These are phyloP conservation scores for Charanyca ferruginea DNA, from an alignment of 2,888 invertebrate species.

Conservation along the genomic window DNA sequence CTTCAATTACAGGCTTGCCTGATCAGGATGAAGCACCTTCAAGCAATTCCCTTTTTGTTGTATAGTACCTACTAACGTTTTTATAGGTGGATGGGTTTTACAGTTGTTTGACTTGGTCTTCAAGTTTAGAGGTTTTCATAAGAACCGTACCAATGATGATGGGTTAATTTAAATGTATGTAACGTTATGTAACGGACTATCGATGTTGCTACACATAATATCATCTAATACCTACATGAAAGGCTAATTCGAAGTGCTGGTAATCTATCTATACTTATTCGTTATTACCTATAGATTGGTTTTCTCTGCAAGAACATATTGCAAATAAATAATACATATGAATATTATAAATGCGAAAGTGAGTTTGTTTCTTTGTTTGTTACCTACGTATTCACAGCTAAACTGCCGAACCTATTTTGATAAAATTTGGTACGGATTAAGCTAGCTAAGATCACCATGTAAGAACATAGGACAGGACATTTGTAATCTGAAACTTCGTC, in stretches of 20 bases:
- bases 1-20: conserved; percentile 79
- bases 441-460: too few species aligned
- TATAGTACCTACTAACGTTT: conserved; percentile 43
- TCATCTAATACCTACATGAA: background rate
- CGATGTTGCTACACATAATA: background rate
- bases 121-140: background rate
- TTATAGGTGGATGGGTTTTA: conserved; percentile 47
- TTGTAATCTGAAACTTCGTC: too few species aligned
- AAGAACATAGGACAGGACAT: too few species aligned
- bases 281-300: too few species aligned
- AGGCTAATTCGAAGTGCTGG: too few species aligned
- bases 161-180: background rate
- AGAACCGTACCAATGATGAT: background rate
- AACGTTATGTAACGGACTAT: background rate
- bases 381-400: too few species aligned
- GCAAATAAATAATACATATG: conserved; percentile 19
- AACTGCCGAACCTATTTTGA: too few species aligned
- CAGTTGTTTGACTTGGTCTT: conserved; percentile 11
- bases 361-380: too few species aligned
- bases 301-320: too few species aligned
- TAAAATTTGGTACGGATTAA: too few species aligned
- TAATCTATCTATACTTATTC: too few species aligned
- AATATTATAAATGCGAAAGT: too few species aligned
- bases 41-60: conserved; percentile 58
- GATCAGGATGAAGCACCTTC: conserved; percentile 75